Evolutionary conservation across 2,888 invertebrate genomes (phyloP), one percentile per base, ranked within the genome.

Genomic region (Pseudoips prasinana): DNA sequence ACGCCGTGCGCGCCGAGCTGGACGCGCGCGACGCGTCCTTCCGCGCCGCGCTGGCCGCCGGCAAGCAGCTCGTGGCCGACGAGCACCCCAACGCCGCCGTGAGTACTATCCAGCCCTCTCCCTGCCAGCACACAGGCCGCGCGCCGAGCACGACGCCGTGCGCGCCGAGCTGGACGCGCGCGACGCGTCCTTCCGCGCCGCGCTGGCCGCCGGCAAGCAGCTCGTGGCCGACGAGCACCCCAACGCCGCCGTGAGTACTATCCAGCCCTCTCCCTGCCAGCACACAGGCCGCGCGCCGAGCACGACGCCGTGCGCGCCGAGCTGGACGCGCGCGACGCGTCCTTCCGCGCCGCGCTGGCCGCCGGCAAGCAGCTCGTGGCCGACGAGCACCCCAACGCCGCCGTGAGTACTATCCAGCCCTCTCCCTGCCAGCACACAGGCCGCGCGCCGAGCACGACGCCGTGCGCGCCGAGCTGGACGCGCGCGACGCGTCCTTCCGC

Each of bases 171-270:
- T 14, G 14, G 14, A 14, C 14, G 14, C 14, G 14, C 14, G 14
- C 14, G 65, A 91, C 92, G 0, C 56, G 43, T 58, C 93, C 91
- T 62, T 78, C 83, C 88, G 93, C 7, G 90, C 90, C 30, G 93
- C 95, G 2, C 92, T 95, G 19, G 93, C 94, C 47, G 82, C 93
- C 29, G 96, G 96, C 0, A 92, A 95, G 53, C 92, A 92, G 8
- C 95, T 99, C 92, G 93, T 97, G 10, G 94, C 94, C 58, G 94
- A 92, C 0, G 93, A 93, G 0, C 98, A 98, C 71, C 64, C 93
- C 0, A 58, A 32, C 3, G 23, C 51, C 14, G 5, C 2, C 14
- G 14, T 14, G 14, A 5, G 5, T 14, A 14, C 5, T n/a, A n/a
- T n/a, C n/a, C n/a, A n/a, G n/a, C n/a, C n/a, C n/a, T n/a, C n/a